Percentiles rank a stretch among this genome's conserved stretches.
Evolutionary conservation across 2,797 vertebrate genomes (phyloP).

Genomic region (Anguilla pacifica): DNA sequence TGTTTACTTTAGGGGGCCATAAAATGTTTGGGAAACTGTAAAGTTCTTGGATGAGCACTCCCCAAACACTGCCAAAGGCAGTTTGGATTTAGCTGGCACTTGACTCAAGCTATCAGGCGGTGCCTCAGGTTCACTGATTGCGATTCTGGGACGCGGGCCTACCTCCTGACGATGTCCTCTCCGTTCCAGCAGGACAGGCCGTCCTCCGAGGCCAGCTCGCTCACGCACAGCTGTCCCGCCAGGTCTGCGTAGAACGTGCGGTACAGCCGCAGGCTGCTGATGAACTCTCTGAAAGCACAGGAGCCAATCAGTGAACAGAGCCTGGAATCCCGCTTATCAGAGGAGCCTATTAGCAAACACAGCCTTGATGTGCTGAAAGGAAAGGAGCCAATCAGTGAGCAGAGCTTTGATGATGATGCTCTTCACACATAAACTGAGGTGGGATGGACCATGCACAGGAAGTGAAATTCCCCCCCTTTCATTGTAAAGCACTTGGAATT

Average conservation of each 20-base stretch:
- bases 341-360: neutral
- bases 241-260: conserved; percentile 7
- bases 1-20: neutral
- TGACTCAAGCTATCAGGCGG: too few species aligned
- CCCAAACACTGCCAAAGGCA: neutral
- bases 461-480: neutral
- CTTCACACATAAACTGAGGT: neutral
- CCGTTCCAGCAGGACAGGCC: conserved; percentile 5
- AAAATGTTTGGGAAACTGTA: neutral
- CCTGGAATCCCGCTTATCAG: neutral
- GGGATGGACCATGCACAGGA: neutral
- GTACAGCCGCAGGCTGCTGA: neutral
- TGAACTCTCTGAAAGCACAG: neutral
- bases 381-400: neutral
- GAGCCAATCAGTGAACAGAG: neutral
- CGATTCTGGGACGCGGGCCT: neutral
- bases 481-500: neutral
- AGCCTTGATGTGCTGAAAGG: neutral
- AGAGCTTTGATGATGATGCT: neutral
- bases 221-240: neutral
- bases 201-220: neutral
- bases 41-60: neutral
- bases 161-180: conserved; percentile 1
- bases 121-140: neutral
- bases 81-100: neutral